Conservation (phyloP, 2,113 vertebrate genomes). For the Eleginops maclovinus region DNA sequence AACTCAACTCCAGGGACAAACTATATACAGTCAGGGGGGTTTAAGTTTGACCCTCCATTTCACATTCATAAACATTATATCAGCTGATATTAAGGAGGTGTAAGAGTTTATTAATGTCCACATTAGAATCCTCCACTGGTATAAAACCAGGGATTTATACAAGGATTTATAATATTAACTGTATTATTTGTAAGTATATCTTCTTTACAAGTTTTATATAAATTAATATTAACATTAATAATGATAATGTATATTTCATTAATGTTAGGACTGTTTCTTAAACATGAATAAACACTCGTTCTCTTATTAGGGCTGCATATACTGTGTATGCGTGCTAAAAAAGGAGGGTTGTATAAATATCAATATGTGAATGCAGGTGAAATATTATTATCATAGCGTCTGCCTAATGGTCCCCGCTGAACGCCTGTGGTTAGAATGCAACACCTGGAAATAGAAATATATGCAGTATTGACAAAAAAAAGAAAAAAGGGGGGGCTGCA, state of each 20-base stretch:
- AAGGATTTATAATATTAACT: too few relatives aligned
- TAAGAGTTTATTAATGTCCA: neutral
- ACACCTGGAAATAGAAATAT: neutral
- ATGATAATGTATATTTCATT: too few relatives aligned
- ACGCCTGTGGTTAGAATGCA: neutral
- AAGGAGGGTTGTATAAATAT: neutral
- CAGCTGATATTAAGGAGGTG: neutral
- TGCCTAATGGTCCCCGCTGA: neutral
- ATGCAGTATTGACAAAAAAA: slow-evolving; percentile 5
- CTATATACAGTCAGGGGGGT: slow-evolving; percentile 11
- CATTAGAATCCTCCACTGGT: neutral
- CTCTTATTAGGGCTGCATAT: neutral
- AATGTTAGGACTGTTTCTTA: too few relatives aligned
- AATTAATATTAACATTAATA: too few relatives aligned
- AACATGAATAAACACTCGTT: too few relatives aligned
- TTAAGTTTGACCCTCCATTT: neutral
- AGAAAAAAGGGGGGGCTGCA: too few relatives aligned
- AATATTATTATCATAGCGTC: neutral
- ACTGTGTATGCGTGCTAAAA: slow-evolving; percentile 1
- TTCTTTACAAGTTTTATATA: too few relatives aligned
- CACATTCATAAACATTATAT: slow-evolving; percentile 1
- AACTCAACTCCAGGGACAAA: slow-evolving; percentile 19
- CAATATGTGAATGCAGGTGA: neutral
- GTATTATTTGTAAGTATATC: too few relatives aligned
- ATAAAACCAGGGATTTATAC: too few relatives aligned